A percentile compares a stretch with the other conserved stretches of the same genome.
phyloP scores from a whole-genome alignment of 2,797 vertebrate species.

The Anas flavirostris region DNA sequence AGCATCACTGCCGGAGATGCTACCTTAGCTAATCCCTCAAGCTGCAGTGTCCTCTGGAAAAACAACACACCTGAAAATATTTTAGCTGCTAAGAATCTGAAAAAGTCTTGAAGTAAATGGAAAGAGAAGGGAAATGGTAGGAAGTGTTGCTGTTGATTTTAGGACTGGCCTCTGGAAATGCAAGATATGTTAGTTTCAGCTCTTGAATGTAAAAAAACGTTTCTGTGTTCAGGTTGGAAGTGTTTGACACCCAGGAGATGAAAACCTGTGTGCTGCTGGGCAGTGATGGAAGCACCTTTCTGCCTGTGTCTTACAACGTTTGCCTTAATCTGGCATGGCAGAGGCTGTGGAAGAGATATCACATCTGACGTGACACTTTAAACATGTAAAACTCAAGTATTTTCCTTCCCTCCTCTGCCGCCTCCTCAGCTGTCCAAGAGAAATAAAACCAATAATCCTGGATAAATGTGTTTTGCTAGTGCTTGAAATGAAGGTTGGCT shows the following conservation, averaged over 20 bases:
- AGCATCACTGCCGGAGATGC: background rate
- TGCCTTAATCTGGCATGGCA: background rate
- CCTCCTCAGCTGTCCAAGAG: background rate
- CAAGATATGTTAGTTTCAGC: background rate
- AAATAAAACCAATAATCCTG: background rate
- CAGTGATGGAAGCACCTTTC: background rate
- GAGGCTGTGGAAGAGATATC: background rate
- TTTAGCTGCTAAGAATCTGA: background rate
- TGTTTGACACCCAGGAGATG: background rate
- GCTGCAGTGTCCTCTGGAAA: background rate
- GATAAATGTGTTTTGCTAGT: rapidly evolving
- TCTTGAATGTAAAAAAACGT: background rate
- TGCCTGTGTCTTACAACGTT: background rate
- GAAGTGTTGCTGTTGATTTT: background rate
- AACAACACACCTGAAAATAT: background rate
- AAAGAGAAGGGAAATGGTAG: background rate
- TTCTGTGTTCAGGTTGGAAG: background rate
- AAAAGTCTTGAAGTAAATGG: background rate
- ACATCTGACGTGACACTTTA: background rate
- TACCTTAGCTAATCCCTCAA: background rate
- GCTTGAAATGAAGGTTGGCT: background rate
- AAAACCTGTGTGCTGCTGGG: background rate
- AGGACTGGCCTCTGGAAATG: background rate
- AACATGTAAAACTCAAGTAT: background rate
- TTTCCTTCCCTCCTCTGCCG: background rate